Base-by-base conservation (phyloP, 2,113 vertebrate species). In the Ursus arctos region DNA sequence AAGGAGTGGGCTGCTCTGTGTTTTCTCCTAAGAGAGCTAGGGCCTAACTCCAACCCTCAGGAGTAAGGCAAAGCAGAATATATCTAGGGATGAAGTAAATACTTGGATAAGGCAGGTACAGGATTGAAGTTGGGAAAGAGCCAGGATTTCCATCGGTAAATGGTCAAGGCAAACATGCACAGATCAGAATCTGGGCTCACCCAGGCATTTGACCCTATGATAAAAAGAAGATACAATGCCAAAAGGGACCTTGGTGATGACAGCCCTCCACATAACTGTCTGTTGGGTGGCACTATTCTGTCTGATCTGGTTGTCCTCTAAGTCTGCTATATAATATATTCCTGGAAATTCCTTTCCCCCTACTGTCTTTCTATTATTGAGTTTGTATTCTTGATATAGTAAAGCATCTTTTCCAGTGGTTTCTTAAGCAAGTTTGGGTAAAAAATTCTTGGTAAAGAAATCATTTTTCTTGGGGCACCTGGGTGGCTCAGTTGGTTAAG, bases 401-500 rank as follows among this genome's bases (percentile, higher is more conserved):
- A 89, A 47, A 79, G 8, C 43, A n/a, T 86, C 7, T 86, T 57
- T 91, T 93, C 22, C 26, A 95, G 0, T 67, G 24, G 65, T 76
- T 90, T 88, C 77, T 89, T 95, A 43, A 97, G 65, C 72, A 83
- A 53, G 31, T 85, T 95, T 82, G 26, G 40, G 10, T 65, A 91
- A 95, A 95, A 74, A 95, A 28, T 77, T 98, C 47, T 94, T 94
- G 22, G 12, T 83, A 81, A 79, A 61, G 19, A 79, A 79, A 33
- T 81, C 6, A n/a, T 57, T 72, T 77, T 77, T 82, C 63, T 95
- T 95, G 43, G 18, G 67, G 67, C 67, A 21, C 33, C n/a, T 69
- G 33, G 33, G 67, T 69, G 67, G 33, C 67, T 69, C n/a, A 10
- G 33, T 69, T 2, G 26, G 61, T 63, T 69, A 69, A n/a, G 16